phyloP scores from a whole-genome alignment of 1,140 invertebrate species.

The Caenorhabditis remanei region DNA sequence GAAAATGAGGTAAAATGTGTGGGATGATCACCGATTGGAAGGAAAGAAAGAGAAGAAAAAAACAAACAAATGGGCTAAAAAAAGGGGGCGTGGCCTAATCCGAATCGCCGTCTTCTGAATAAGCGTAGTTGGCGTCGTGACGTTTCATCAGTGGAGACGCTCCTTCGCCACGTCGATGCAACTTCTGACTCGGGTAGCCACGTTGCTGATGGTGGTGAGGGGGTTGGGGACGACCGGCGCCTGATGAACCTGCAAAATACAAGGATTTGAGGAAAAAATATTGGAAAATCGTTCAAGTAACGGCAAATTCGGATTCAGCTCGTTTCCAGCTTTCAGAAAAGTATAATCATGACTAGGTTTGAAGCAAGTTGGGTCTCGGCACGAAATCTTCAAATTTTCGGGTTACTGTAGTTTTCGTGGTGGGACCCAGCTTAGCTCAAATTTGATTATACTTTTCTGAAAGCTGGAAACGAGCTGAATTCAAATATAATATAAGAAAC shows the following conservation, averaged over 20 bases:
- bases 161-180: slow-evolving; percentile 58
- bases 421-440: too few species aligned
- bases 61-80: background rate
- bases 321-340: background rate
- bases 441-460: too few species aligned
- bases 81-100: slow-evolving; percentile 40
- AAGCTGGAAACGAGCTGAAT: too few species aligned
- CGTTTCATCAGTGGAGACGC: slow-evolving; percentile 64
- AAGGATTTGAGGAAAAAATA: too few species aligned
- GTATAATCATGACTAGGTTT: too few species aligned
- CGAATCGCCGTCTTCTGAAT: slow-evolving; percentile 64
- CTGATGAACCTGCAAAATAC: slow-evolving; percentile 54
- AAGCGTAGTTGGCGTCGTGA: slow-evolving; percentile 63
- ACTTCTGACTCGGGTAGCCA: slow-evolving; percentile 40
- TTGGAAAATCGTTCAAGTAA: slow-evolving; percentile 16
- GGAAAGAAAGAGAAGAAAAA: background rate
- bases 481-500: too few species aligned
- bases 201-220: slow-evolving; percentile 13
- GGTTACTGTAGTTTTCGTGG: too few species aligned
- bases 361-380: too few species aligned
- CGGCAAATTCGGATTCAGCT: background rate
- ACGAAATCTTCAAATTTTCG: too few species aligned
- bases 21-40: background rate
- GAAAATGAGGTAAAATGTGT: background rate
- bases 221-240: slow-evolving; percentile 22